Evolutionary conservation across 2,888 invertebrate genomes (phyloP), one percentile per base, ranked within the genome.

Genomic region (Trissonchulus sp.): DNA sequence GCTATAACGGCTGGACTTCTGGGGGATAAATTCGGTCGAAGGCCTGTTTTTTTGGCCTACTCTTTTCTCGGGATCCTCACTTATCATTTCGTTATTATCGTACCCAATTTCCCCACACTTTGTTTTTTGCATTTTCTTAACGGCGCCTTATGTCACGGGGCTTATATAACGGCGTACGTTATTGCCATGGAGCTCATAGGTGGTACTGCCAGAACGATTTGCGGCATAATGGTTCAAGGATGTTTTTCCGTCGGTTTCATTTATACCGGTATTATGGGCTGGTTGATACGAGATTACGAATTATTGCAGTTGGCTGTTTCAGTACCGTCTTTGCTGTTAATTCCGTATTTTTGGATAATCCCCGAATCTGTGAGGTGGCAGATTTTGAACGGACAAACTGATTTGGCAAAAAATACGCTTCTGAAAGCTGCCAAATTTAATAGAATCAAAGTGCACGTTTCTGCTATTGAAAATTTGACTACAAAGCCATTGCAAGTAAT

Each of bases 361-460:
- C 77, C 77, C 1, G 77, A 77, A 62, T 75, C 75, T 1, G 71
- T 77, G 34, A 60, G 75, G 23, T 77, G 77, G 77, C 35, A 74
- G 63, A 30, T 60, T 23, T 68, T 73, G 2, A 68, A 73, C 30
- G 63, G 38, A 1, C 31, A 73, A 62, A 34, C 1, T 1, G 69
- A 75, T 15, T 68, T 75, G 37, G 77, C 77, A 33, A 35, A 60
- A 48, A 31, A 63, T 8, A 34, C 37, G 23, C 3, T 76, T 1
- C 31, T 15, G 23, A 74, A 62, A 33, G 74, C 74, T 18, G 65
- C 68, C n/a, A 63, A 68, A 23, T 28, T 63, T 28, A 76, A 76
- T n/a, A n/a, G n/a, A n/a, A n/a, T n/a, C n/a, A n/a, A n/a, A n/a
- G n/a, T n/a, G n/a, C n/a, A n/a, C n/a, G n/a, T n/a, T n/a, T n/a